These are phyloP conservation scores for Branchinecta sandiegonensis DNA, from an alignment of 2,888 invertebrate genomes.

Conservation along the genomic window DNA sequence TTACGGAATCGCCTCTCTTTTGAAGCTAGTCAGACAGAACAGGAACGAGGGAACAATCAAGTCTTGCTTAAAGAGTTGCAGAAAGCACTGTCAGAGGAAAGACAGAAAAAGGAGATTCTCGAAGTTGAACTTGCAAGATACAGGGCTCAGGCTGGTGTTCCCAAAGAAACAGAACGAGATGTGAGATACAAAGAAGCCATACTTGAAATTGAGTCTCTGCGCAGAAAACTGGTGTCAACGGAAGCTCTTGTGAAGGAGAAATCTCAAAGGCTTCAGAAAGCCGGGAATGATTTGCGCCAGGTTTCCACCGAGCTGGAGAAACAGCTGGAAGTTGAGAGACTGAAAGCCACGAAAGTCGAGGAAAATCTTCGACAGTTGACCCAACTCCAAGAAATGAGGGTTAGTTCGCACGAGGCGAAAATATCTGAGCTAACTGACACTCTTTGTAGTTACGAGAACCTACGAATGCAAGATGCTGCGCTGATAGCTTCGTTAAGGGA, in stretches of 20 bases:
- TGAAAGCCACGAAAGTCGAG: neutral
- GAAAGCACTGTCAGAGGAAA: constrained; percentile 55
- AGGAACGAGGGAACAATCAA: constrained; percentile 59
- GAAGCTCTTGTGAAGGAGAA: constrained; percentile 45
- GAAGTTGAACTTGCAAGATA: constrained; percentile 47
- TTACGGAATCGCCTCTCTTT: constrained; percentile 55
- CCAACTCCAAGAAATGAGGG: constrained; percentile 4
- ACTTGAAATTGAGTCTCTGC: constrained; percentile 47
- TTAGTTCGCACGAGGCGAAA: neutral
- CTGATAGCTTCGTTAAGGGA: neutral
- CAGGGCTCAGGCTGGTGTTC: constrained; percentile 30
- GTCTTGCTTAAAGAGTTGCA: constrained; percentile 67
- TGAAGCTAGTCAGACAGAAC: constrained; percentile 65
- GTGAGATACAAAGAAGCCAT: constrained; percentile 31
- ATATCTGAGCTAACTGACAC: neutral
- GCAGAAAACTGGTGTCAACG: constrained; percentile 47
- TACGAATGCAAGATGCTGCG: constrained; percentile 8
- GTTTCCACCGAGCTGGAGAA: constrained; percentile 49
- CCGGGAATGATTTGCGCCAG: constrained; percentile 41
- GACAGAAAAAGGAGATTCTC: constrained; percentile 54
- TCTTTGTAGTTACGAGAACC: neutral
- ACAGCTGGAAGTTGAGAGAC: constrained; percentile 38
- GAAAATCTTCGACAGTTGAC: constrained; percentile 11
- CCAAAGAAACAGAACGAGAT: constrained; percentile 21
- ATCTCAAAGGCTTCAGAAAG: constrained; percentile 34